Conservation (phyloP, 2,113 vertebrate species). For the Crypturellus undulatus region DNA sequence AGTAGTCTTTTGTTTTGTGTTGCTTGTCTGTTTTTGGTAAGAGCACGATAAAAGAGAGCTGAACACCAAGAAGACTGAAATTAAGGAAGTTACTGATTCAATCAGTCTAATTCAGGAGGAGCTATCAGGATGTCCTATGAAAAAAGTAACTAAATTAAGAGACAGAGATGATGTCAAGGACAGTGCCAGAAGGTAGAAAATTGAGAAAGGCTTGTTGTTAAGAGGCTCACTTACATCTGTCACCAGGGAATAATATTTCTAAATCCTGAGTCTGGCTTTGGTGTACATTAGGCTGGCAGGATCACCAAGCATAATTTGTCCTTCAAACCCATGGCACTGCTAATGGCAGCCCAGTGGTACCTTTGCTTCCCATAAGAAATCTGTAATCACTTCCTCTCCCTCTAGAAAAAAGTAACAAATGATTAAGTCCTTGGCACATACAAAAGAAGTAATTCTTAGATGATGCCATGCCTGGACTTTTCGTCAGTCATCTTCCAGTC, state of each 20-base stretch:
- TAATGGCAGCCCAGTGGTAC: constrained; percentile 11
- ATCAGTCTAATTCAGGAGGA: not conserved
- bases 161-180: not conserved
- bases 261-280: not conserved
- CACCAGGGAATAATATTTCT: constrained; percentile 34
- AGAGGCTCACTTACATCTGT: not conserved
- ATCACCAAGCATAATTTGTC: not conserved
- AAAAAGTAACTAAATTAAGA: not conserved
- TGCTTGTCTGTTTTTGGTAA: not conserved
- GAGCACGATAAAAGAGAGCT: not conserved
- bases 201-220: not conserved
- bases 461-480: constrained; percentile 68
- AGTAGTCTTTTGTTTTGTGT: not conserved
- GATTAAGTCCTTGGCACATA: constrained; percentile 70
- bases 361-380: constrained; percentile 6
- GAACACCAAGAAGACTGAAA: not conserved
- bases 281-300: not conserved
- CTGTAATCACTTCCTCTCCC: constrained; percentile 13
- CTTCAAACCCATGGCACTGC: not conserved
- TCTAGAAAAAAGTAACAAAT: constrained; percentile 45
- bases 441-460: constrained; percentile 65
- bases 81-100: not conserved
- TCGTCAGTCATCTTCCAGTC: constrained; percentile 71
- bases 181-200: not conserved
- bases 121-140: not conserved